A percentile compares a stretch with the other conserved stretches of the same genome.
Evolutionary conservation across 1,140 invertebrate species (phyloP).

Genomic region (Micrasema longulum): DNA sequence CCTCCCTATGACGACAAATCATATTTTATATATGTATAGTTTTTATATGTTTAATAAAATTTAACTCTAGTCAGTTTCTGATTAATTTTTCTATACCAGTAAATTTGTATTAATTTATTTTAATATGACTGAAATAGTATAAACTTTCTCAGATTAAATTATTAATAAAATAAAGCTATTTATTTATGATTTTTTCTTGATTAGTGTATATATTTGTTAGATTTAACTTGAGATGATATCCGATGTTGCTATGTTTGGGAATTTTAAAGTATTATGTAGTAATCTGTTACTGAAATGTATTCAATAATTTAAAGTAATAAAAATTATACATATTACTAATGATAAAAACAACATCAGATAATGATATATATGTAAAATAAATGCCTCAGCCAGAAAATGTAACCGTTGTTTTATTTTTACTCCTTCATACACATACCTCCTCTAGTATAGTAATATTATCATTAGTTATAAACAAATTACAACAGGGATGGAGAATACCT

Average conservation of each 20-base stretch:
- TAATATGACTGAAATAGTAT: conserved; percentile 34
- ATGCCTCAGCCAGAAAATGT: conserved; percentile 56
- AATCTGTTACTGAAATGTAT: conserved; percentile 55
- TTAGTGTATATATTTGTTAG: conserved; percentile 46
- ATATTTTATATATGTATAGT: conserved; percentile 33
- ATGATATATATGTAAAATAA: conserved; percentile 55
- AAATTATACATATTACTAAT: conserved; percentile 54
- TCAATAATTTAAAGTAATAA: conserved; percentile 54
- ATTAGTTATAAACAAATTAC: too few relatives aligned
- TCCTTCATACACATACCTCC: not conserved
- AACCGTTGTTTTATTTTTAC: conserved; percentile 36
- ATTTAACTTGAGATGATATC: conserved; percentile 31
- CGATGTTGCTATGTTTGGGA: conserved; percentile 55
- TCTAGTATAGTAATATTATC: too few relatives aligned
- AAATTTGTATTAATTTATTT: conserved; percentile 19
- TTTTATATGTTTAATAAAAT: conserved; percentile 28
- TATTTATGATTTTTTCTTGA: conserved; percentile 16
- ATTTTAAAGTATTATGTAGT: conserved; percentile 55
- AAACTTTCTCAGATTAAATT: conserved; percentile 31
- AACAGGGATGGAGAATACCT: too few relatives aligned
- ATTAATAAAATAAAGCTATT: conserved; percentile 22
- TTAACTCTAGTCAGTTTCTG: not conserved
- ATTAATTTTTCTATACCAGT: conserved; percentile 17
- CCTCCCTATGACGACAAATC: conserved; percentile 34
- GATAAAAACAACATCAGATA: conserved; percentile 55